A percentile compares a stretch with the other conserved stretches of the same genome.
These are phyloP conservation scores for Aphelinus certus DNA, from an alignment of 1,140 invertebrate species.

Conservation along the genomic window DNA sequence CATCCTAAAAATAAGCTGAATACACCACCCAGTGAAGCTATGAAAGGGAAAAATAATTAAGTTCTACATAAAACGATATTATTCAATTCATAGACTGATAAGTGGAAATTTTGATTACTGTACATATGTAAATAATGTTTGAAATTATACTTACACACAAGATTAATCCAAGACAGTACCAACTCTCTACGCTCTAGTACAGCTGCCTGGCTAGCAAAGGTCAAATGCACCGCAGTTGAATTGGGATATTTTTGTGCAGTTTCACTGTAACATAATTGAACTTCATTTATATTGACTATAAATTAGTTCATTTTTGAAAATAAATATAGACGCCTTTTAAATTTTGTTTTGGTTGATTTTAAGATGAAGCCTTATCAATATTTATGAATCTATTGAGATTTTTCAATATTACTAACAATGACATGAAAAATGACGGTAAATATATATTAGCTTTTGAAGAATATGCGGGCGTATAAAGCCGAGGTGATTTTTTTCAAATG, in stretches of 20 bases:
- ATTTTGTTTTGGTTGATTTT: too few relatives aligned
- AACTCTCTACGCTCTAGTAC: slow-evolving; percentile 70
- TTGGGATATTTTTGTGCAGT: slow-evolving; percentile 58
- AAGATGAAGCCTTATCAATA: too few relatives aligned
- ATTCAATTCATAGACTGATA: too few relatives aligned
- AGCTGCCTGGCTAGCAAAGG: slow-evolving; percentile 70
- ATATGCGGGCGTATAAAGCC: background rate
- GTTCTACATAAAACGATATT: too few relatives aligned
- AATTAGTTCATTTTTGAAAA: too few relatives aligned
- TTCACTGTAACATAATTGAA: slow-evolving; percentile 49
- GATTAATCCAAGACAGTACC: slow-evolving; percentile 56
- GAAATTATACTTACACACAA: slow-evolving; percentile 55
- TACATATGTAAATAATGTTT: slow-evolving; percentile 9
- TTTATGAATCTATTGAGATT: too few relatives aligned
- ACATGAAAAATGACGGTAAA: too few relatives aligned
- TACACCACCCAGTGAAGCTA: slow-evolving; percentile 65
- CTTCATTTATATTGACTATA: too few relatives aligned
- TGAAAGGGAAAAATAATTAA: slow-evolving; percentile 39
- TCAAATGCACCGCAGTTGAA: slow-evolving; percentile 70
- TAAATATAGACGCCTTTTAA: too few relatives aligned
- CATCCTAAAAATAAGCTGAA: slow-evolving; percentile 66
- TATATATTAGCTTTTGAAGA: background rate
- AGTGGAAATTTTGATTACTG: too few relatives aligned
- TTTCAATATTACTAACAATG: background rate
- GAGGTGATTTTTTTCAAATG: background rate